phyloP scores from a whole-genome alignment of 2,888 invertebrate genomes.

The Platypus cylindrus region DNA sequence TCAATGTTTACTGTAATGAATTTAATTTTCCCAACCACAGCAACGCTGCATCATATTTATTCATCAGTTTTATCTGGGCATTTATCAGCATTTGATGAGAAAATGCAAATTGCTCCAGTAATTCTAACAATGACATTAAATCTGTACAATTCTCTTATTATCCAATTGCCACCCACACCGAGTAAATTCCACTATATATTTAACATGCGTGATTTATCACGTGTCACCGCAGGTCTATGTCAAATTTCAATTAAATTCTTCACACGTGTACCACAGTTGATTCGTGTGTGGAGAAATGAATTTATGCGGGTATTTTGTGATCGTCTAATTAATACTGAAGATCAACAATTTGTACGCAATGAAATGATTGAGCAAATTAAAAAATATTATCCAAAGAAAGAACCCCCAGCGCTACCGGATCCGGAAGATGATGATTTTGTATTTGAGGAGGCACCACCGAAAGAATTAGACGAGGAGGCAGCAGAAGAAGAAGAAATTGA shows the following conservation, averaged over 20 bases:
- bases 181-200: conserved; percentile 92
- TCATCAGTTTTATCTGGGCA: conserved; percentile 71
- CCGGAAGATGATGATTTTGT: conserved; percentile 20
- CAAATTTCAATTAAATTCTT: conserved; percentile 62
- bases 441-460: conserved; percentile 13
- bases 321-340: conserved; percentile 59
- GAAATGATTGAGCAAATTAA: conserved; percentile 49
- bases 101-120: conserved; percentile 51
- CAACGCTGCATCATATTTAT: conserved; percentile 70
- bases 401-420: conserved; percentile 20
- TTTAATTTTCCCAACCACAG: conserved; percentile 69
- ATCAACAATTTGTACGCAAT: conserved; percentile 47
- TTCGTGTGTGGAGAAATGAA: conserved; percentile 87
- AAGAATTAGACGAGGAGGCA: conserved; percentile 16
- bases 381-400: conserved; percentile 42
- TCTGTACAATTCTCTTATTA: conserved; percentile 66
- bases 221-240: conserved; percentile 65
- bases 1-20: conserved; percentile 84
- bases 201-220: conserved; percentile 80
- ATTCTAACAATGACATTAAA: conserved; percentile 70
- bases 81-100: conserved; percentile 52
- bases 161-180: conserved; percentile 78
- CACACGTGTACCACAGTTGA: conserved; percentile 52
- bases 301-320: conserved; percentile 79
- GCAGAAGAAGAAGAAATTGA: conserved; percentile 33